Evolutionary conservation across 2,888 invertebrate species (phyloP).

Genomic region (Apantesis nais): DNA sequence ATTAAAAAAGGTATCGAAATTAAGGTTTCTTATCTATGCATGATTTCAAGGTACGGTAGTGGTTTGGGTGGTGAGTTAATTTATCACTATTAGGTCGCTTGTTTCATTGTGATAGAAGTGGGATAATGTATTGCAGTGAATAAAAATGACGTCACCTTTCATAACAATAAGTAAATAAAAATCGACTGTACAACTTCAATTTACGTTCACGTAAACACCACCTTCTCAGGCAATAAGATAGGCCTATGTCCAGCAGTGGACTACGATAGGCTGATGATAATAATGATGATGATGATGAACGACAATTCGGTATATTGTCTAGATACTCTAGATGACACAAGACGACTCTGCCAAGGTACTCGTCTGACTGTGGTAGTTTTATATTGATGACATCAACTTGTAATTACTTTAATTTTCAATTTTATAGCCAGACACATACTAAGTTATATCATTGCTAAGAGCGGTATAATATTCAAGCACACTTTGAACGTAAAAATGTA

Average conservation of each 20-base stretch:
- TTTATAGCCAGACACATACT: neutral
- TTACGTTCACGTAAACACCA: no score
- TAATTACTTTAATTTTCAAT: neutral
- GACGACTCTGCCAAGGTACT: no score
- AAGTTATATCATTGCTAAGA: neutral
- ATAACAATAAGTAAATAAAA: neutral
- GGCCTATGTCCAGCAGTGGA: no score
- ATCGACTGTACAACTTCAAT: neutral
- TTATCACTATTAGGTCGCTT: neutral
- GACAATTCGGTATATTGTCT: no score
- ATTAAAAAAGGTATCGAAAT: neutral
- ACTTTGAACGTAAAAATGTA: neutral
- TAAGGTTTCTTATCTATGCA: neutral
- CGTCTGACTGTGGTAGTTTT: no score
- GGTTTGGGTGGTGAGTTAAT: no score
- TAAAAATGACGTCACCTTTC: neutral
- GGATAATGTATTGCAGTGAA: neutral
- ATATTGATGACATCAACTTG: neutral
- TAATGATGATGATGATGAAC: no score
- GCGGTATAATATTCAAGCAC: conserved; percentile 18
- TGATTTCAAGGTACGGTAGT: neutral
- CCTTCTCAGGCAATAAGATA: no score
- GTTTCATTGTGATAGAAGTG: neutral
- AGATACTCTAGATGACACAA: no score
- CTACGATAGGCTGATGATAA: no score